phyloP scores from a whole-genome alignment of 2,113 vertebrate genomes.

The Mohoua ochrocephala region DNA sequence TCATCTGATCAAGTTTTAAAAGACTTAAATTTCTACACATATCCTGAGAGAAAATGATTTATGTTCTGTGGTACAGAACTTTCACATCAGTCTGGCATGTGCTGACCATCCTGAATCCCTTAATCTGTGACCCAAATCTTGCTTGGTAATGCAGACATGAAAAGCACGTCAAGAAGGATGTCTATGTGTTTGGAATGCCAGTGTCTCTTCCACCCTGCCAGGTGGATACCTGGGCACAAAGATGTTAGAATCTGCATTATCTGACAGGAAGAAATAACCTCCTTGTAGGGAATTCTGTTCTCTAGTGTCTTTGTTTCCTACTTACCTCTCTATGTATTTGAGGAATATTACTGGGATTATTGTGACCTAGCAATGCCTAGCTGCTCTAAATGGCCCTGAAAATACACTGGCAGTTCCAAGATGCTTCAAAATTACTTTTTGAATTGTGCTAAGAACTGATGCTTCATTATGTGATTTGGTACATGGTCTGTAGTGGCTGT shows the following conservation, averaged over 20 bases:
- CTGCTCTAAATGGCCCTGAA: neutral
- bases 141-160: neutral
- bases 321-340: neutral
- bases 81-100: fast-evolving
- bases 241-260: neutral
- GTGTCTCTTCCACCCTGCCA: neutral
- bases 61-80: neutral
- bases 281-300: neutral
- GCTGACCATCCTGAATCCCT: neutral
- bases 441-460: neutral
- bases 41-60: neutral
- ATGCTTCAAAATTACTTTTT: neutral
- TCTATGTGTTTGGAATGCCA: neutral
- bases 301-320: neutral
- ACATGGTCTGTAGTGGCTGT: neutral
- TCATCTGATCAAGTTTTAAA: neutral
- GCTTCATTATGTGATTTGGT: neutral
- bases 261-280: neutral
- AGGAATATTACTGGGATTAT: neutral
- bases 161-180: fast-evolving
- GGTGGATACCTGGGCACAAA: neutral
- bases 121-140: neutral
- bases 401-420: neutral
- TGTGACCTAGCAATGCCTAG: neutral
- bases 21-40: neutral